Evolutionary conservation across 2,113 vertebrate genomes (phyloP).

Genomic region (Pseudopipra pipra): DNA sequence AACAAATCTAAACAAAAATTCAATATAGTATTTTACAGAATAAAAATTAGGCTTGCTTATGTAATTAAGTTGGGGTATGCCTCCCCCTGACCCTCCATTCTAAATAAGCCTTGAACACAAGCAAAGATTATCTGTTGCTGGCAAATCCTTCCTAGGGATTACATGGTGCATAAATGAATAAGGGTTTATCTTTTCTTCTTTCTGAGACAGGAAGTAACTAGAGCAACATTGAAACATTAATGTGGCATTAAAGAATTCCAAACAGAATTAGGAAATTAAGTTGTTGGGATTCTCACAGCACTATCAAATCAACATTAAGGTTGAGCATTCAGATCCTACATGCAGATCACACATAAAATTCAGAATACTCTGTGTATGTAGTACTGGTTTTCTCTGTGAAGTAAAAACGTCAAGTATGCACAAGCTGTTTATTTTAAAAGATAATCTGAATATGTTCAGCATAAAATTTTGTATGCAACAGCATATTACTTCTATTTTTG

Average conservation of each 20-base stretch:
- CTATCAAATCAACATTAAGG: neutral
- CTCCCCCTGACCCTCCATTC: neutral
- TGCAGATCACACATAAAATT: neutral
- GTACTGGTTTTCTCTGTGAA: neutral
- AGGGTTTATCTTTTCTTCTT: conserved; percentile 17
- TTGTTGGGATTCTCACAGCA: neutral
- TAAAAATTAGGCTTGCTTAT: neutral
- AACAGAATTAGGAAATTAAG: neutral
- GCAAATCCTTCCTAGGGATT: conserved; percentile 38
- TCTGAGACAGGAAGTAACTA: neutral
- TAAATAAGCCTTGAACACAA: neutral
- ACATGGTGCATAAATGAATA: neutral
- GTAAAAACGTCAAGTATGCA: neutral
- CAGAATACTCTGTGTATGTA: rapidly evolving
- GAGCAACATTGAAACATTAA: neutral
- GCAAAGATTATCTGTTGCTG: conserved; percentile 15
- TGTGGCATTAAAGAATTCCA: neutral
- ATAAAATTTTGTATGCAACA: neutral
- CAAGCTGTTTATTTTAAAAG: neutral
- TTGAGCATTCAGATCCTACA: neutral
- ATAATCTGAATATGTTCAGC: neutral
- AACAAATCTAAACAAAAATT: neutral
- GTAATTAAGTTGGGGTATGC: neutral
- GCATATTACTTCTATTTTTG: neutral
- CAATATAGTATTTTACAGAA: neutral